Evolutionary conservation across 2,888 invertebrate genomes (phyloP).

Genomic region (Drosophila pseudotakahashii): DNA sequence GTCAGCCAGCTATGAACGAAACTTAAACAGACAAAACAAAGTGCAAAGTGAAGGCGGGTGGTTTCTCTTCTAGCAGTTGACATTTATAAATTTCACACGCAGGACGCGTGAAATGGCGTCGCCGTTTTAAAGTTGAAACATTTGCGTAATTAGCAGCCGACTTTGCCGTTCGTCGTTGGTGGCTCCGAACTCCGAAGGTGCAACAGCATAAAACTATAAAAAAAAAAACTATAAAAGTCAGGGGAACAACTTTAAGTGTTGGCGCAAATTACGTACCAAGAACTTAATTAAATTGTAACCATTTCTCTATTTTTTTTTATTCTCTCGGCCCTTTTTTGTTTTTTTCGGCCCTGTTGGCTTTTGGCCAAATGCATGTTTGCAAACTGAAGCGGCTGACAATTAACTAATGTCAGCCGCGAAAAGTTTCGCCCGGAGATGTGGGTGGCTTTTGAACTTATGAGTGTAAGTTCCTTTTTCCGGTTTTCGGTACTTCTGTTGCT

Average conservation of each 20-base stretch:
- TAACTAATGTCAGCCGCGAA: slow-evolving; percentile 71
- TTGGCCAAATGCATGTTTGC: slow-evolving; percentile 75
- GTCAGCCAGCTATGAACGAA: slow-evolving; percentile 74
- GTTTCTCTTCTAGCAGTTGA: slow-evolving; percentile 36
- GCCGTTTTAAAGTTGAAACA: slow-evolving; percentile 70
- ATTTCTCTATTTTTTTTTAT: slow-evolving; percentile 41
- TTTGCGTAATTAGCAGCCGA: slow-evolving; percentile 71
- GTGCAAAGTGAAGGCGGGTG: slow-evolving; percentile 50
- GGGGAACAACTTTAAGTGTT: slow-evolving; percentile 58
- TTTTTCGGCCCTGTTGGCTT: slow-evolving; percentile 65
- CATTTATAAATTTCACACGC: slow-evolving; percentile 58
- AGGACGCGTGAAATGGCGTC: slow-evolving; percentile 56
- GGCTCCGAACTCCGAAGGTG: slow-evolving; percentile 40
- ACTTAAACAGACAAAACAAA: slow-evolving; percentile 76
- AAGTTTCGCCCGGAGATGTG: slow-evolving; percentile 52
- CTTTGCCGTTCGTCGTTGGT: slow-evolving; percentile 19
- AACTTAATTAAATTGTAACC: slow-evolving; percentile 77
- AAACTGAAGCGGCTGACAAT: slow-evolving; percentile 57
- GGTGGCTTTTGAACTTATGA: slow-evolving; percentile 48
- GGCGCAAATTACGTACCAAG: slow-evolving; percentile 56
- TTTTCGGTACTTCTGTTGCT: slow-evolving; percentile 14
- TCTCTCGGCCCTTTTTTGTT: slow-evolving; percentile 12
- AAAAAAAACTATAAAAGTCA: slow-evolving; percentile 5
- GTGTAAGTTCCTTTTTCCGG: slow-evolving; percentile 20
- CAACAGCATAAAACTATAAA: slow-evolving; percentile 25